Evolutionary conservation across 1,140 invertebrate genomes (phyloP), one percentile per base, ranked within the genome.

Genomic region (Oryctes rhinoceros): DNA sequence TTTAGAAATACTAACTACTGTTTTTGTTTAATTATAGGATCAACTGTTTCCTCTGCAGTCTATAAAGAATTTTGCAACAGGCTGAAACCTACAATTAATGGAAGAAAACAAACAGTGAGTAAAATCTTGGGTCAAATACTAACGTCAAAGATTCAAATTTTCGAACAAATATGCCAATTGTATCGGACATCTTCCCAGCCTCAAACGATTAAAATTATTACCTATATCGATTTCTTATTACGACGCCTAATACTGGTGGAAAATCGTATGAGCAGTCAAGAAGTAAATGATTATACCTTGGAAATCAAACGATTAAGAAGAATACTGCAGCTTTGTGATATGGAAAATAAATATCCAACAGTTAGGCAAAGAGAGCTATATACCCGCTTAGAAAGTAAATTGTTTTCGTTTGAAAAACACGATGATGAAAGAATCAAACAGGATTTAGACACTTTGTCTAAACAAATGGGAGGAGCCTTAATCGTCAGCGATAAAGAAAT

Each of bases 401-500:
- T 48, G 11, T 47, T 20, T 53, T 78, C 53, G 44, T 35, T 65
- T 39, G 11, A 37, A 77, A n/a, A 24, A 37, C 20, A 81, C 59
- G 24, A 30, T 10, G 82, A 84, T 78, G n/a, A 80, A 24, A 71
- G 44, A 30, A 49, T 85, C 3, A 78, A 71, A 67, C 44, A 79
- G 47, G 35, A 82, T 67, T 75, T 85, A 48, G 65, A 83, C 59
- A 77, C 81, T 71, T 81, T 86, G 15, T n/a, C 15, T 18, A 59
- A 59, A 59, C 2, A 81, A 81, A 4, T 59, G 53, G 53, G 15
- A 18, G 67, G 67, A 35, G 15, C 15, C 1, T 74, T 74, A 74
- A 44, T 39, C 24, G n/a, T 92, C 3, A 88, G 86, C 5, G 89
- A 91, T 20, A 79, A 86, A 59, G 93, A 94, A 86, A 88, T 88